phyloP scores from a whole-genome alignment of 1,140 invertebrate species.

The Lordiphosa clarofinis region DNA sequence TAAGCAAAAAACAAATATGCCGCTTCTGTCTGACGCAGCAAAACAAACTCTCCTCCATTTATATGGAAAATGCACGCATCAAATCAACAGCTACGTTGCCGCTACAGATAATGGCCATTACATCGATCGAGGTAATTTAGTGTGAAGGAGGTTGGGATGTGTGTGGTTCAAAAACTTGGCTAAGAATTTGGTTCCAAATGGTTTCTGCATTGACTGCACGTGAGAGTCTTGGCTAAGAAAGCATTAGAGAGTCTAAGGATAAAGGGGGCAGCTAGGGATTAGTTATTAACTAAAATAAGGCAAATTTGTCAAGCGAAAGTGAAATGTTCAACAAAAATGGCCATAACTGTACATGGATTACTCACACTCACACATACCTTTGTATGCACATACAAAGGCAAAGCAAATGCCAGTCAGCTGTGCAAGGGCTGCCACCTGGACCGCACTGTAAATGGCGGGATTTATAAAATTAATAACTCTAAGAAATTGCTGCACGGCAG shows the following conservation, averaged over 20 bases:
- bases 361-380: neutral
- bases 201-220: constrained; percentile 58
- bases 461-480: no score
- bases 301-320: no score
- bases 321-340: no score
- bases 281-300: no score
- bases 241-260: neutral
- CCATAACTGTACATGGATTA: neutral
- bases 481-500: no score
- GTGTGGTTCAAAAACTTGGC: constrained; percentile 48
- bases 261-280: no score
- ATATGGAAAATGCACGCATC: constrained; percentile 81
- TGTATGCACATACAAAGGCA: constrained; percentile 24
- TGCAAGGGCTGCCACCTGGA: no score
- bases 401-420: neutral
- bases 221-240: constrained; percentile 64
- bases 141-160: neutral
- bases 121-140: constrained; percentile 85
- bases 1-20: constrained; percentile 83
- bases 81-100: constrained; percentile 84
- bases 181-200: constrained; percentile 27
- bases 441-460: no score
- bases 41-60: constrained; percentile 84
- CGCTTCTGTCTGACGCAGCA: constrained; percentile 85
- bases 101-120: constrained; percentile 87